Evolutionary conservation across 2,888 invertebrate genomes (phyloP).

Genomic region (Morpho helenor): DNA sequence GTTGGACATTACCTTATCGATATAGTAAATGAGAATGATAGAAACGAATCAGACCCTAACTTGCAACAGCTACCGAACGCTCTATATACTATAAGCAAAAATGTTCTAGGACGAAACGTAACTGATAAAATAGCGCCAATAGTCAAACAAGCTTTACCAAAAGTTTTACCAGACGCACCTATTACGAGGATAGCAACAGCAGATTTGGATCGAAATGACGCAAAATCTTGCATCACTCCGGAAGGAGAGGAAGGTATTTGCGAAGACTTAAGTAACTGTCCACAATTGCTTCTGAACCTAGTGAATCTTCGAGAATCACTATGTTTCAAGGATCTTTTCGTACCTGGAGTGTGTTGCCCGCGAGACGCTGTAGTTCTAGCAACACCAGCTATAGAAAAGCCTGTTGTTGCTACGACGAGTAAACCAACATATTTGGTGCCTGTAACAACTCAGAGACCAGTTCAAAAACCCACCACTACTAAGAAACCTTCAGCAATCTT

Average conservation of each 20-base stretch:
- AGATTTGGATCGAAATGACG: constrained; percentile 70
- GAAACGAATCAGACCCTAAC: constrained; percentile 62
- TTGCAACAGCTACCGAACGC: constrained; percentile 82
- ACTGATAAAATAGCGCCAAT: constrained; percentile 90
- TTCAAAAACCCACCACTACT: constrained; percentile 40
- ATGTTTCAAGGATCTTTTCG: constrained; percentile 94
- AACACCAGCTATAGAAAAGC: constrained; percentile 43
- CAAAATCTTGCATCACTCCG: constrained; percentile 88
- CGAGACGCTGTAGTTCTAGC: constrained; percentile 46
- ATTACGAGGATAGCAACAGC: constrained; percentile 65
- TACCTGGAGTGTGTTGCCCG: constrained; percentile 96
- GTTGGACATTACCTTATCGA: constrained; percentile 92
- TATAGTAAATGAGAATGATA: constrained; percentile 80
- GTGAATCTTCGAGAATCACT: constrained; percentile 90
- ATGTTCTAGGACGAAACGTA: constrained; percentile 85
- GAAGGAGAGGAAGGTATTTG: constrained; percentile 89
- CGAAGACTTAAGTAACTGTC: constrained; percentile 93
- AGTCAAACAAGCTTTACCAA: constrained; percentile 70
- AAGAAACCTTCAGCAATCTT: constrained; percentile 53
- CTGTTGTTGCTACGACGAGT: constrained; percentile 53
- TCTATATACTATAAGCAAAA: constrained; percentile 88
- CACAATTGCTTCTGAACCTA: constrained; percentile 89
- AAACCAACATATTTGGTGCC: constrained; percentile 67
- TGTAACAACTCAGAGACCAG: constrained; percentile 57
- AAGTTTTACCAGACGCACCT: constrained; percentile 64